phyloP scores from a whole-genome alignment of 2,797 vertebrate genomes.

The Saxicola maurus region DNA sequence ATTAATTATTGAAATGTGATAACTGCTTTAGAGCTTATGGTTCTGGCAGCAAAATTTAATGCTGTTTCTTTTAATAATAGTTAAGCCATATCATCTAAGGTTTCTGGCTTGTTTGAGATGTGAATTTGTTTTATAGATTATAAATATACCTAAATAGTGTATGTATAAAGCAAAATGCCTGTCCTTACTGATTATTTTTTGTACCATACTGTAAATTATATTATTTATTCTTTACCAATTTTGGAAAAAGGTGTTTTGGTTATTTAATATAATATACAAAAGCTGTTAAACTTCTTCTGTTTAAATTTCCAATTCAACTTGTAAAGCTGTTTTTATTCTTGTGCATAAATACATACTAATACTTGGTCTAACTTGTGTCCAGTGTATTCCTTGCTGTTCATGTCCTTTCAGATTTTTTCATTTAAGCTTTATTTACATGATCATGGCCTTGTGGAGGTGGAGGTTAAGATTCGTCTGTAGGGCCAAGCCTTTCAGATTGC shows the following conservation, averaged over 20 bases:
- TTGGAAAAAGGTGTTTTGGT: slow-evolving; percentile 81
- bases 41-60: slow-evolving; percentile 68
- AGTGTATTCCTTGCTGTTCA: not conserved
- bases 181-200: slow-evolving; percentile 87
- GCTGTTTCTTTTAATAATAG: slow-evolving; percentile 76
- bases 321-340: slow-evolving; percentile 90
- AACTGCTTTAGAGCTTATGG: slow-evolving; percentile 57
- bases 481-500: not conserved
- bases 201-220: slow-evolving; percentile 96
- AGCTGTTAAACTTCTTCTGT: slow-evolving; percentile 80
- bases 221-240: slow-evolving; percentile 96
- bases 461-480: not conserved
- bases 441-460: not conserved
- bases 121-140: slow-evolving; percentile 81
- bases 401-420: not conserved
- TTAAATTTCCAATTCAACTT: slow-evolving; percentile 83
- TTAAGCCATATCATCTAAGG: slow-evolving; percentile 80
- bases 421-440: not conserved
- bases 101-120: slow-evolving; percentile 77
- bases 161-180: slow-evolving; percentile 83
- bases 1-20: slow-evolving; percentile 25
- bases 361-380: slow-evolving; percentile 67
- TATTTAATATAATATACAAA: slow-evolving; percentile 89
- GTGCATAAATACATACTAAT: slow-evolving; percentile 89
- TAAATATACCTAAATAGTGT: slow-evolving; percentile 78